Conservation (phyloP, 2,888 invertebrate genomes). For the Mythimna pallens region DNA sequence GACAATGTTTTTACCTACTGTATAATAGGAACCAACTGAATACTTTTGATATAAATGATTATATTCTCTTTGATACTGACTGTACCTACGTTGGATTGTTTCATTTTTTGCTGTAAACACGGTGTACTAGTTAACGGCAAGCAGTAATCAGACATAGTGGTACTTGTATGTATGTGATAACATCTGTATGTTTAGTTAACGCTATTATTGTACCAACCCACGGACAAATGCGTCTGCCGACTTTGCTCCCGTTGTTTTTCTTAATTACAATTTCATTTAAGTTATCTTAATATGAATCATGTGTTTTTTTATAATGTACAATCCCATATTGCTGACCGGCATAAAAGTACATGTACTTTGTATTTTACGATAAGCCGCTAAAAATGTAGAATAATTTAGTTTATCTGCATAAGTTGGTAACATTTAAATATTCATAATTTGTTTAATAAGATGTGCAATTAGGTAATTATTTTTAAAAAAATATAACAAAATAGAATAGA, state of each 20-base stretch:
- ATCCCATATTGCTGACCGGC: background rate
- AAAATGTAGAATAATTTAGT: constrained; percentile 10
- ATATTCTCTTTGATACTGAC: too few relatives aligned
- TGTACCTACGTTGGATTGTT: constrained; percentile 27
- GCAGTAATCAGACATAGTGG: constrained; percentile 33
- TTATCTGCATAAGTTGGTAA: background rate
- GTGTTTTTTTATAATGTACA: background rate
- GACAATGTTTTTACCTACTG: too few relatives aligned
- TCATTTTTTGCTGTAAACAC: constrained; percentile 27
- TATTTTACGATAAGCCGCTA: constrained; percentile 20
- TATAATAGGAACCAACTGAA: too few relatives aligned
- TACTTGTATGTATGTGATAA: constrained; percentile 38
- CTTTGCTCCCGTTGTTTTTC: constrained; percentile 27
- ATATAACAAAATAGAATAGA: too few relatives aligned
- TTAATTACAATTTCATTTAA: constrained; percentile 21
- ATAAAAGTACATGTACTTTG: constrained; percentile 28
- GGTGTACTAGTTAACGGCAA: constrained; percentile 43
- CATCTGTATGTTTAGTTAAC: constrained; percentile 47
- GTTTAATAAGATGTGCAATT: constrained; percentile 14
- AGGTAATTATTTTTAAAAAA: too few relatives aligned
- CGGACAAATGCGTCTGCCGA: constrained; percentile 21
- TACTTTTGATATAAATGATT: background rate
- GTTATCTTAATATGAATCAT: constrained; percentile 22
- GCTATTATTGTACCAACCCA: constrained; percentile 27
- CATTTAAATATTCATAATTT: background rate